Percentiles rank a stretch among this genome's conserved stretches.
phyloP scores from a whole-genome alignment of 2,888 invertebrate species.

The Cerceris rybyensis region DNA sequence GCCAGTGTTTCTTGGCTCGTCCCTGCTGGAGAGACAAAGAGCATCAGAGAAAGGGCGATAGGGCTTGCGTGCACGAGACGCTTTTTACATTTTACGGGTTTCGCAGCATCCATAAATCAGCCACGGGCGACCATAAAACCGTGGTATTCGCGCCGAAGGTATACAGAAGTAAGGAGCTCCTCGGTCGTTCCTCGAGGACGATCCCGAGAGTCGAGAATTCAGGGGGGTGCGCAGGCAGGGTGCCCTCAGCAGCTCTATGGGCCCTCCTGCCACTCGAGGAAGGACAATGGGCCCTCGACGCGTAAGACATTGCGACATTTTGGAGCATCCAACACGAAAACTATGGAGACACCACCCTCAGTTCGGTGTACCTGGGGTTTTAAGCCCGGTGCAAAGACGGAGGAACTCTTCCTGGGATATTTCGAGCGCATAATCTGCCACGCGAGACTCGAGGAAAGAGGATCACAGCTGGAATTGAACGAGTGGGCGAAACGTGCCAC shows the following conservation, averaged over 20 bases:
- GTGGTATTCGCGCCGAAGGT: conserved; percentile 64
- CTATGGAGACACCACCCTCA: background rate
- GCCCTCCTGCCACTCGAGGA: conserved; percentile 6
- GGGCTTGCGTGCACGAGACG: conserved; percentile 49
- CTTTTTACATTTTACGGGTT: conserved; percentile 76
- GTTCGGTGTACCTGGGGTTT: background rate
- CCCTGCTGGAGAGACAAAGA: conserved; percentile 15
- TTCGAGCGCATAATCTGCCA: conserved; percentile 12
- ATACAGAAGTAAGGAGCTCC: conserved; percentile 42
- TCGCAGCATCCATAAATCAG: conserved; percentile 77
- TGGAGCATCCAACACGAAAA: conserved; percentile 58
- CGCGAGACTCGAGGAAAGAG: no score
- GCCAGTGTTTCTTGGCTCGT: background rate
- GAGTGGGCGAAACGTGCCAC: no score
- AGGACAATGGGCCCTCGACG: conserved; percentile 67
- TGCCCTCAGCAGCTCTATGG: conserved; percentile 46
- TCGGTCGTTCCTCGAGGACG: conserved; percentile 16
- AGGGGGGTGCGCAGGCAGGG: conserved; percentile 53
- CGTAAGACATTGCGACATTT: conserved; percentile 79
- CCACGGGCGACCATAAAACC: conserved; percentile 73
- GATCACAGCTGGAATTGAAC: no score
- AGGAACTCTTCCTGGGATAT: background rate
- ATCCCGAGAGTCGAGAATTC: background rate
- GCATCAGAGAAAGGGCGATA: background rate
- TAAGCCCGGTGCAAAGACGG: no score